These are phyloP conservation scores for Aethina tumida DNA, from an alignment of 1,140 invertebrate genomes.

Conservation along the genomic window DNA sequence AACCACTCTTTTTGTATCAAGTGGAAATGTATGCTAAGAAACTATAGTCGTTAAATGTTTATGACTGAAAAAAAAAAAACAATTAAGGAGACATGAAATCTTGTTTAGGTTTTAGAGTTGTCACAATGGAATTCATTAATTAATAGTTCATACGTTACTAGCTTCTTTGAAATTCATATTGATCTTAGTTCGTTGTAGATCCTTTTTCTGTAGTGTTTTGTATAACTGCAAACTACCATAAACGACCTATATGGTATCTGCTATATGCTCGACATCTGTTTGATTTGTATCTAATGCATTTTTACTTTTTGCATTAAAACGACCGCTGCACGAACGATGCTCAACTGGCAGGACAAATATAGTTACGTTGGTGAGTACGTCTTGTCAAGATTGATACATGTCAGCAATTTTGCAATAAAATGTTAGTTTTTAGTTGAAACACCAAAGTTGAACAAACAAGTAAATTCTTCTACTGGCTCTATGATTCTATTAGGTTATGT, in stretches of 20 bases:
- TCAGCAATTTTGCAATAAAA: too few species aligned
- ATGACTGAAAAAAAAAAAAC: too few species aligned
- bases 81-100: background rate
- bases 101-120: background rate
- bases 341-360: too few species aligned
- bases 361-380: too few species aligned
- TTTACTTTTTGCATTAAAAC: conserved; percentile 2
- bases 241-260: conserved; percentile 7
- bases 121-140: conserved; percentile 1
- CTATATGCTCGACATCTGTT: conserved; percentile 5
- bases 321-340: background rate
- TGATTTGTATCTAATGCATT: conserved; percentile 8
- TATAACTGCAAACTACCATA: conserved; percentile 8
- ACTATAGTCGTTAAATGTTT: too few species aligned
- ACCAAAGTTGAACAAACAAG: too few species aligned
- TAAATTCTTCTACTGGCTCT: too few species aligned
- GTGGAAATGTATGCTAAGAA: too few species aligned
- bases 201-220: conserved; percentile 6
- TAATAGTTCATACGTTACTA: conserved; percentile 1
- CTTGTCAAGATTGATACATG: too few species aligned
- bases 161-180: conserved; percentile 3
- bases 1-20: too few species aligned
- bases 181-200: background rate
- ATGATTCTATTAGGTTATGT: too few species aligned
- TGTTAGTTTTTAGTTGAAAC: too few species aligned